Evolutionary conservation across 2,888 invertebrate genomes (phyloP), one percentile per base, ranked within the genome.

Genomic region (Osmoderma eremita): DNA sequence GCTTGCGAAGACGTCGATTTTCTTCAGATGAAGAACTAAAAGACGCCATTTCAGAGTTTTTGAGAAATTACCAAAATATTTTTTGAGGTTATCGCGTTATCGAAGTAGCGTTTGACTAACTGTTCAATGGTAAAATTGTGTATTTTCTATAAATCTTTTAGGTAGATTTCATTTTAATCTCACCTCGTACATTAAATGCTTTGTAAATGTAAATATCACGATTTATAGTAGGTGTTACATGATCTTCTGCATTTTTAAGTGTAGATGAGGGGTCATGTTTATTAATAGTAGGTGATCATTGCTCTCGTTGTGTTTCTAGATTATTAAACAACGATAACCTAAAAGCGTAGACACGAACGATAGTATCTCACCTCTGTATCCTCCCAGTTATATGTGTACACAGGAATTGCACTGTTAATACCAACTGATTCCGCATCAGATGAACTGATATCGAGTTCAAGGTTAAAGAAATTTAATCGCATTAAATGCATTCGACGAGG

Each of bases 371-470:
- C 58, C 48, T 61, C 45, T 24, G 45, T 30, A 24, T 15, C 15
- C 30, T 30, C 45, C 58, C 58, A 45, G 22, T 42, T 15, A n/a
- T n/a, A n/a, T n/a, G n/a, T n/a, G n/a, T n/a, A 20, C 41, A 45
- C 3, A 48, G 18, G 12, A 48, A 30, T 30, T 30, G 30, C 30
- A 30, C 30, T 30, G 17, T 38, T 50, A 24, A 38, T 3, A 38
- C 12, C 17, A 38, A 30, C 53, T 38, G 45, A 56, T 56, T 56
- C 20, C n/a, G 41, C 17, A 3, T 45, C 58, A 61, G 45, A 45
- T 61, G 45, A 30, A 45, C 45, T 61, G 45, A 61, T 30, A 61
- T 63, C 41, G 65, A 67, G 71, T 70, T 70, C 71, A 71, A 69
- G 72, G 72, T 58, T 66, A 63, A 61, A 42, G 30, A 51, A 67